Conservation (phyloP, 2,888 invertebrate genomes). For the Hipparchia sbordonii region DNA sequence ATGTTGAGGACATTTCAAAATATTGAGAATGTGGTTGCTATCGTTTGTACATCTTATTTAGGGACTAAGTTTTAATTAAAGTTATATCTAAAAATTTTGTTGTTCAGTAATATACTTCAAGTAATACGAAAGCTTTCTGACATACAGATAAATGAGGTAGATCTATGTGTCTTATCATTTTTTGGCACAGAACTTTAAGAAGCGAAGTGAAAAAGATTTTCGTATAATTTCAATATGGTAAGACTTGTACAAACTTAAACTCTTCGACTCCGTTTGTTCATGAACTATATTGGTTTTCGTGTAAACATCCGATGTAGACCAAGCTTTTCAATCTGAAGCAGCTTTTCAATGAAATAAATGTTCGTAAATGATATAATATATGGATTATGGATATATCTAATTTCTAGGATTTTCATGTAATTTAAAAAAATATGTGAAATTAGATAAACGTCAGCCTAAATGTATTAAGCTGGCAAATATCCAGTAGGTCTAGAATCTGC, state of each 20-base stretch:
- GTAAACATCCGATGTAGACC: not conserved
- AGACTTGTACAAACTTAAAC: conserved; percentile 4
- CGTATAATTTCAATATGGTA: conserved; percentile 5
- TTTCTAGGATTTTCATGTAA: not conserved
- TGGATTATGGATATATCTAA: not conserved
- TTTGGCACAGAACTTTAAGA: conserved; percentile 2
- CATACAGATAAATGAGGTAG: not conserved
- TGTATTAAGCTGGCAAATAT: conserved; percentile 2
- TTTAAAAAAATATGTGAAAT: not conserved
- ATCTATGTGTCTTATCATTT: conserved; percentile 1
- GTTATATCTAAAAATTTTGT: too few relatives aligned
- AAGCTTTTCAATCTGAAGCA: not conserved
- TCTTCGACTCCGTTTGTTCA: not conserved
- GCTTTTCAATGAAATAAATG: conserved; percentile 5
- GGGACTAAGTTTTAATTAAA: not conserved
- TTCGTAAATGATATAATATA: not conserved
- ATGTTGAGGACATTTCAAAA: not conserved
- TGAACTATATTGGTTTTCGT: conserved; percentile 7
- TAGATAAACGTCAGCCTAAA: not conserved
- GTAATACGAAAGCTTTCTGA: not conserved
- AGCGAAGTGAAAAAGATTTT: conserved; percentile 3
- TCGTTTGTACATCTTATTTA: not conserved
- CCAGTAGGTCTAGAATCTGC: conserved; percentile 3
- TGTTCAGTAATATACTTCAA: not conserved
- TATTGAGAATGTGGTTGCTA: not conserved